phyloP scores from a whole-genome alignment of 2,113 vertebrate genomes.

The Menura novaehollandiae region DNA sequence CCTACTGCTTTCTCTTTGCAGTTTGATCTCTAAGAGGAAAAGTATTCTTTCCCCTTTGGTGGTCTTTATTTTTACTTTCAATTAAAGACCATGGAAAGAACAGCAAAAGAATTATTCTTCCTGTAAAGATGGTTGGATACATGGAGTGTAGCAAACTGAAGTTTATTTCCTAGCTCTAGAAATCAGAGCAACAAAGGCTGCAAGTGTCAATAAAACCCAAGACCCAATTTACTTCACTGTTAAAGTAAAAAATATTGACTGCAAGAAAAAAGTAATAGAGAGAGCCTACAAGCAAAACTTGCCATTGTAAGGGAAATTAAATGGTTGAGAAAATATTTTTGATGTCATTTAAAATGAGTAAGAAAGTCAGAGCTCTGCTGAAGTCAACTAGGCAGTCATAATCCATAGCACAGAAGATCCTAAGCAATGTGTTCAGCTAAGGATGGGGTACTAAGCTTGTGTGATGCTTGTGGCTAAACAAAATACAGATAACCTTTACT shows the following conservation, averaged over 20 bases:
- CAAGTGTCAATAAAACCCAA: background rate
- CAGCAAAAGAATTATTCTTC: background rate
- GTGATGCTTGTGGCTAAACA: background rate
- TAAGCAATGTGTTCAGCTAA: background rate
- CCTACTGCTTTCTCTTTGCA: background rate
- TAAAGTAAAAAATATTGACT: background rate
- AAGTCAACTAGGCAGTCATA: background rate
- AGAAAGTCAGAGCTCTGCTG: background rate
- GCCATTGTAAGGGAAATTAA: background rate
- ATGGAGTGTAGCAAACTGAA: background rate
- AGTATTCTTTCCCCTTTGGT: background rate
- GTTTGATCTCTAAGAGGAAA: background rate
- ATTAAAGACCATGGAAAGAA: background rate
- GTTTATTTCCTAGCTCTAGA: background rate
- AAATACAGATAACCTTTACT: background rate
- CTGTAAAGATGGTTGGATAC: background rate
- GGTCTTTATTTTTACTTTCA: background rate
- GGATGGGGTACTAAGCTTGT: background rate
- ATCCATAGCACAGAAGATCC: background rate
- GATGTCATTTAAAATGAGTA: background rate
- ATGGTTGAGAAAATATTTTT: background rate
- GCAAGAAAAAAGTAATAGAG: background rate
- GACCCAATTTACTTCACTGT: background rate
- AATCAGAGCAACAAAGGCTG: background rate
- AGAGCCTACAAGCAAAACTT: background rate